Percentiles rank a stretch among this genome's conserved stretches.
Evolutionary conservation across 2,888 invertebrate genomes (phyloP).

Genomic region (Nomada fucata): DNA sequence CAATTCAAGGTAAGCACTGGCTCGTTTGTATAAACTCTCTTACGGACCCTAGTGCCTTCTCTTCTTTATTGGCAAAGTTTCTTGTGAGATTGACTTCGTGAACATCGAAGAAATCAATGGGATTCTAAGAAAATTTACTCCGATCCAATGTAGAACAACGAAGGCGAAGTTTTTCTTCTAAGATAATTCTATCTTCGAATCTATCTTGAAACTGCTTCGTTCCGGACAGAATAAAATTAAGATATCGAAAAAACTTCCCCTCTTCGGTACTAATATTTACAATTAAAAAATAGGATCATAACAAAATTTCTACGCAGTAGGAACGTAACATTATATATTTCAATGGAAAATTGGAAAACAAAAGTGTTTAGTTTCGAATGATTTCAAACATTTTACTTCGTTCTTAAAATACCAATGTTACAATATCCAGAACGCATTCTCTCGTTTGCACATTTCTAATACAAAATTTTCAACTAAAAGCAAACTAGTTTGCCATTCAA

Average conservation of each 20-base stretch:
- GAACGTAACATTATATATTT: too few relatives aligned
- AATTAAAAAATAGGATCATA: too few relatives aligned
- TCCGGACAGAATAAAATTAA: background rate
- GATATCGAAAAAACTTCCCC: background rate
- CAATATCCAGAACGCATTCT: too few relatives aligned
- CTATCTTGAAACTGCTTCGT: background rate
- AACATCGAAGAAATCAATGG: slow-evolving; percentile 10
- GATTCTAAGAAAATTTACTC: slow-evolving; percentile 35
- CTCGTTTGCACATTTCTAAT: background rate
- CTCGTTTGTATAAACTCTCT: slow-evolving; percentile 18
- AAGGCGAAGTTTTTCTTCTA: background rate
- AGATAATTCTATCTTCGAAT: background rate
- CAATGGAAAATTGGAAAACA: too few relatives aligned
- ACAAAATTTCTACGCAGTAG: too few relatives aligned
- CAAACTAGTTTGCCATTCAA: background rate
- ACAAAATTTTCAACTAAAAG: slow-evolving; percentile 8
- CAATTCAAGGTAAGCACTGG: slow-evolving; percentile 17
- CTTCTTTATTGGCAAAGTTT: background rate
- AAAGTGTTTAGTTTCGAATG: too few relatives aligned
- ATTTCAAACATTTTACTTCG: too few relatives aligned
- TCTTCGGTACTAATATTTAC: too few relatives aligned
- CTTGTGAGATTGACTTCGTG: background rate
- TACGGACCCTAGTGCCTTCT: background rate
- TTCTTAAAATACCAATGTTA: too few relatives aligned
- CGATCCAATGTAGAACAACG: slow-evolving; percentile 10